Evolutionary conservation across 2,888 invertebrate genomes (phyloP).

Genomic region (Chalcis sispes): DNA sequence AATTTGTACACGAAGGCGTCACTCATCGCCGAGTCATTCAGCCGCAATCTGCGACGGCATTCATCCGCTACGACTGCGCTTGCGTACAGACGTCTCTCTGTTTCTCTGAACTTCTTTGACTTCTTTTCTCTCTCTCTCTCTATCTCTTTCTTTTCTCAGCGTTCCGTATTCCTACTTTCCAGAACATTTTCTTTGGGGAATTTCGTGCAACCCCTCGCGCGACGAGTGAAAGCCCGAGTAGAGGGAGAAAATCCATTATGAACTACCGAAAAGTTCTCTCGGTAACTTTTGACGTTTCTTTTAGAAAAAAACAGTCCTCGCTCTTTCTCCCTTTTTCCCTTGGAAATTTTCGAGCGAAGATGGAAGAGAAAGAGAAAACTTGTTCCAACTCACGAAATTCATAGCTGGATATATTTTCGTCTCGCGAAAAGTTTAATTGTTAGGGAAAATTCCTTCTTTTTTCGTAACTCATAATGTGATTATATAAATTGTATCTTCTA

Average conservation of each 20-base stretch:
- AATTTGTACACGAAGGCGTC: constrained; percentile 50
- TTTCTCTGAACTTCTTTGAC: neutral
- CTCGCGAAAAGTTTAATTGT: constrained; percentile 35
- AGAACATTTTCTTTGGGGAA: constrained; percentile 42
- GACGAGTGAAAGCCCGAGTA: constrained; percentile 1
- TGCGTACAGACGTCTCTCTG: neutral
- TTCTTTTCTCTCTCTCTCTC: neutral
- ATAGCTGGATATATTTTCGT: neutral
- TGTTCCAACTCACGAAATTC: constrained; percentile 32
- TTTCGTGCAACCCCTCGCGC: neutral
- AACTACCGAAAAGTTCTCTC: constrained; percentile 38
- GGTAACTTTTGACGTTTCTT: constrained; percentile 42
- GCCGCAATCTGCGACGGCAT: constrained; percentile 45
- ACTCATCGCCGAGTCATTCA: constrained; percentile 41
- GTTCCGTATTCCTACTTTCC: neutral
- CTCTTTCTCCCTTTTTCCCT: neutral
- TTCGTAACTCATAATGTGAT: too few relatives aligned
- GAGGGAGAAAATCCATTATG: constrained; percentile 48
- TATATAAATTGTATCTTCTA: too few relatives aligned
- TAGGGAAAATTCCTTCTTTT: constrained; percentile 14
- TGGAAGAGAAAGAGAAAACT: constrained; percentile 20
- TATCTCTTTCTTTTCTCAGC: neutral
- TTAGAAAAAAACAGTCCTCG: constrained; percentile 30
- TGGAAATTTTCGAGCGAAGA: constrained; percentile 17
- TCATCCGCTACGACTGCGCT: constrained; percentile 24